Evolutionary conservation across 1,140 invertebrate genomes (phyloP).

Genomic region (Vanessa tameamea): DNA sequence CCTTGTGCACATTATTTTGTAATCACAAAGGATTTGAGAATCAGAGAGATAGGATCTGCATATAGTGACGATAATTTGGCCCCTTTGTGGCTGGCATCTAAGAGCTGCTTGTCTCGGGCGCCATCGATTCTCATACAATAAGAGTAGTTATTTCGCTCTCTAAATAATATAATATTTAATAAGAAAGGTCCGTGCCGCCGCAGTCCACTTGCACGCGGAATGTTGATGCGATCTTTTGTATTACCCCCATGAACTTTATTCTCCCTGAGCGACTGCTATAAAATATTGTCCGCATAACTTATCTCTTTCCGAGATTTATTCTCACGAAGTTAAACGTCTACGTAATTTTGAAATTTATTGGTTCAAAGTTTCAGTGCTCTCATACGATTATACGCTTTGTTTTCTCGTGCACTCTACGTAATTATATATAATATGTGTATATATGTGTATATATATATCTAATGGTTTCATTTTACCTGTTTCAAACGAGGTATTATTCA

Average conservation of each 20-base stretch:
- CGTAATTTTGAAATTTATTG: constrained; percentile 35
- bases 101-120: constrained; percentile 6
- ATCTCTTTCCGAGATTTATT: constrained; percentile 58
- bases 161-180: constrained; percentile 56
- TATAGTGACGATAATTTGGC: constrained; percentile 15
- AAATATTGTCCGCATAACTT: constrained; percentile 57
- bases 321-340: constrained; percentile 31
- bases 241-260: constrained; percentile 51
- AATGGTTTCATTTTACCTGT: background rate
- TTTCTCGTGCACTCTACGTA: background rate
- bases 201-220: constrained; percentile 45
- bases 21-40: constrained; percentile 16
- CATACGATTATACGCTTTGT: constrained; percentile 15
- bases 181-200: constrained; percentile 37
- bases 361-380: constrained; percentile 18
- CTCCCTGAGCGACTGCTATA: constrained; percentile 49
- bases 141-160: background rate
- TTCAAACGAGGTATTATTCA: background rate
- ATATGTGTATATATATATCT: background rate
- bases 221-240: constrained; percentile 58
- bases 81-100: constrained; percentile 1
- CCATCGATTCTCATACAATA: constrained; percentile 8
- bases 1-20: constrained; percentile 9
- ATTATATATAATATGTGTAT: too few relatives aligned
- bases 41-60: background rate